phyloP scores from a whole-genome alignment of 2,888 invertebrate species.

The Dolichomitus sp. region DNA sequence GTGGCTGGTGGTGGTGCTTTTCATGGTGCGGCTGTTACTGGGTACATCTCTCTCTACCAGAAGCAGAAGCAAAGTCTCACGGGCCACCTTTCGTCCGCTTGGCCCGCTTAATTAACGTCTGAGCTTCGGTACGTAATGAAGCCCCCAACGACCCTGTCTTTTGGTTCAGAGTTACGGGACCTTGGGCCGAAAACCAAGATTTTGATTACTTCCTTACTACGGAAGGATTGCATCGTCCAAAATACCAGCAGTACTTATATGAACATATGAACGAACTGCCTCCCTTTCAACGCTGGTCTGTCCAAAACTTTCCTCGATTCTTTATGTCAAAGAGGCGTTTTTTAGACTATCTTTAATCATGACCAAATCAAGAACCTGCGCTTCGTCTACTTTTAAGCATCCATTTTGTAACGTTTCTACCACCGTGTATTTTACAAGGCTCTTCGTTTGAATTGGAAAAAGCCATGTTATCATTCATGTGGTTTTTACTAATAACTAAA shows the following conservation, averaged over 20 bases:
- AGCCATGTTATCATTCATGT: background rate
- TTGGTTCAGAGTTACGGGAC: slow-evolving; percentile 73
- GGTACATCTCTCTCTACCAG: slow-evolving; percentile 19
- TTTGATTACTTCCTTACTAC: slow-evolving; percentile 78
- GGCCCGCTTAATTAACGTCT: slow-evolving; percentile 72
- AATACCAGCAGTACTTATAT: slow-evolving; percentile 12
- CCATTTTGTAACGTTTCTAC: background rate
- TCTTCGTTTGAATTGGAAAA: slow-evolving; percentile 21
- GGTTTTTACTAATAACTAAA: slow-evolving; percentile 8
- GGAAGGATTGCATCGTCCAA: slow-evolving; percentile 24
- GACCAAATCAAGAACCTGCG: slow-evolving; percentile 15
- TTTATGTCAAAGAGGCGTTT: slow-evolving; percentile 27
- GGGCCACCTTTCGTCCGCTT: slow-evolving; percentile 67
- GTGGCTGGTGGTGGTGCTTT: slow-evolving; percentile 44
- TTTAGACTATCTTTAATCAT: slow-evolving; percentile 1
- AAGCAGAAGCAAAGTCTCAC: slow-evolving; percentile 54
- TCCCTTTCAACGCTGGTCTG: slow-evolving; percentile 18
- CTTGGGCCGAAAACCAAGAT: slow-evolving; percentile 72
- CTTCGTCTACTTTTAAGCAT: background rate
- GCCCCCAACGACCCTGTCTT: slow-evolving; percentile 75
- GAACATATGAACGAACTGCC: background rate
- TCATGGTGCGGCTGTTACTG: slow-evolving; percentile 44
- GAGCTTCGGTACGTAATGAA: slow-evolving; percentile 76
- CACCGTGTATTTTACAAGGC: background rate
- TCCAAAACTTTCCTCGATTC: slow-evolving; percentile 48